These are phyloP conservation scores for Chironomus striatipennis DNA, from an alignment of 1,140 invertebrate species.

Conservation along the genomic window DNA sequence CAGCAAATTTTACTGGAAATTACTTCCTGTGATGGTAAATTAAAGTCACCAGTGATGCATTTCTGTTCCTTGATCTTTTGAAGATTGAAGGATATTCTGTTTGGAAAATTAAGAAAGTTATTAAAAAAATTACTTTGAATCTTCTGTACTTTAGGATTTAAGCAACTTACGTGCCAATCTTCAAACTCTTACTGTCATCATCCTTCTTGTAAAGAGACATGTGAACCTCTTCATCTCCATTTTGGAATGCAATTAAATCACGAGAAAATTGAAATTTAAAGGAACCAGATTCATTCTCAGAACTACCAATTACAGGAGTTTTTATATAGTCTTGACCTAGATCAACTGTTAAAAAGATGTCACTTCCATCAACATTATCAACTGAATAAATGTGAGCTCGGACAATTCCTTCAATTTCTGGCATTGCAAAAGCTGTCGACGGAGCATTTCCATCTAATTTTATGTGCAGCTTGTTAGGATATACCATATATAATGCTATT, in stretches of 20 bases:
- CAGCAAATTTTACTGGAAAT: neutral
- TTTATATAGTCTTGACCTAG: neutral
- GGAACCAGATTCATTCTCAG: neutral
- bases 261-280: neutral
- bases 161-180: neutral
- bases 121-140: no score
- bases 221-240: neutral
- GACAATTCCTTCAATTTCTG: neutral
- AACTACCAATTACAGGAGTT: neutral
- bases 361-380: neutral
- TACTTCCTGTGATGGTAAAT: neutral
- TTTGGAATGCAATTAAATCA: neutral
- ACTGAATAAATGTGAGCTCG: neutral
- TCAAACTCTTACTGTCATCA: neutral
- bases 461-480: neutral
- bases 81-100: neutral
- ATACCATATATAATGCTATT: neutral
- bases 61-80: neutral
- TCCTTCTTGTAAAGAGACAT: neutral
- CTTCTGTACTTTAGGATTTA: no score
- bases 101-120: neutral
- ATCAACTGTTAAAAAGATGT: neutral
- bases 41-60: neutral
- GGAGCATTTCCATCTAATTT: neutral
- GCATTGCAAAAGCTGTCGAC: neutral